A percentile compares a stretch with the other conserved stretches of the same genome.
These are phyloP conservation scores for Dermatemys mawii DNA, from an alignment of 2,113 vertebrate genomes.

Conservation along the genomic window DNA sequence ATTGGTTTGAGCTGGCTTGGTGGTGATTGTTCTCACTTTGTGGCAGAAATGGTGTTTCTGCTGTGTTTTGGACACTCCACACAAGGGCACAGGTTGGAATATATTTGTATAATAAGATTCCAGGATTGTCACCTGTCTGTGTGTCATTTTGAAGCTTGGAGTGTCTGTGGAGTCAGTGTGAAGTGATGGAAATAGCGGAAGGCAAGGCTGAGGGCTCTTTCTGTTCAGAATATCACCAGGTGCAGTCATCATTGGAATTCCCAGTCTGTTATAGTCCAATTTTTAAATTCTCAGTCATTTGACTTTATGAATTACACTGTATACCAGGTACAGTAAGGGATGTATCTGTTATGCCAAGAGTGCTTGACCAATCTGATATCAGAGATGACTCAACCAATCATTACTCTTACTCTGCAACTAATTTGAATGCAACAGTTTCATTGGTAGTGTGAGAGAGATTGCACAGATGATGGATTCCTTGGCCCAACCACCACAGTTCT, in stretches of 20 bases:
- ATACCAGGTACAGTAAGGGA: not conserved
- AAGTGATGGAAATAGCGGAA: not conserved
- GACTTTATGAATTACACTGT: not conserved
- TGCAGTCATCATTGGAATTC: not conserved
- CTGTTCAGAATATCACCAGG: not conserved
- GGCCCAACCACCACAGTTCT: not conserved
- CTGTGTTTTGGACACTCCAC: not conserved
- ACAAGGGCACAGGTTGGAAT: not conserved
- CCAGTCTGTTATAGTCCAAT: not conserved
- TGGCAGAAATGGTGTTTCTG: not conserved
- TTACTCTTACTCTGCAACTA: not conserved
- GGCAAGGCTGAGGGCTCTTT: not conserved
- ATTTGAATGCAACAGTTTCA: not conserved
- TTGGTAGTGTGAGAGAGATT: not conserved
- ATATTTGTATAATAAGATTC: too few relatives aligned
- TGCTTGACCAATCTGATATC: not conserved
- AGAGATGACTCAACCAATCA: not conserved
- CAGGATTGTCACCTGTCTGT: too few relatives aligned
- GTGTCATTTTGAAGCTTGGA: too few relatives aligned
- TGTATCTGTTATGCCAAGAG: not conserved
- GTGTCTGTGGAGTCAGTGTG: too few relatives aligned
- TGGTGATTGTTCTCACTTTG: not conserved
- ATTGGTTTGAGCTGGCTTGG: not conserved
- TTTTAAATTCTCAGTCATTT: not conserved
- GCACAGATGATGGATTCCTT: not conserved